These are phyloP conservation scores for Drosophila nigritarsus DNA, from an alignment of 2,888 invertebrate species.

Conservation along the genomic window DNA sequence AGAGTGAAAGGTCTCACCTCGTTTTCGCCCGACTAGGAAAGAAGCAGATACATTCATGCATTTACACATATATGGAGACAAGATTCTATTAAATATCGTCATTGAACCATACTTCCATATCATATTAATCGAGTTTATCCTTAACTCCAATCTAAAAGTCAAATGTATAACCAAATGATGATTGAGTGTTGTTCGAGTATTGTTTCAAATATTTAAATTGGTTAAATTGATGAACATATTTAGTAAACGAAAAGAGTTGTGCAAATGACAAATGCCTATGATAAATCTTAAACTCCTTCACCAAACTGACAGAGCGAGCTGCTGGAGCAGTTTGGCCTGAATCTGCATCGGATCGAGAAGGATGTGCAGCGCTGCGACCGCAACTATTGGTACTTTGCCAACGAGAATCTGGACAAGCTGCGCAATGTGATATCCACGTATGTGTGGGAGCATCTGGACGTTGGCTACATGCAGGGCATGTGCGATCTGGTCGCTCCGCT, in stretches of 20 bases:
- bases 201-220: background rate
- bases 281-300: background rate
- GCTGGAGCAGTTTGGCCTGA: conserved; percentile 93
- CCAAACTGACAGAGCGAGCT: conserved; percentile 89
- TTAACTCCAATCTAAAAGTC: background rate
- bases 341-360: conserved; percentile 97
- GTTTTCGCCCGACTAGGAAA: background rate
- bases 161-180: background rate
- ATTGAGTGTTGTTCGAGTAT: too few relatives aligned
- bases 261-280: background rate
- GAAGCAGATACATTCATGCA: background rate
- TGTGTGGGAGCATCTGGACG: conserved; percentile 97
- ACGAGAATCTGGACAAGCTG: conserved; percentile 95
- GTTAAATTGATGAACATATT: background rate
- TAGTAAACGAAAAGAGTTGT: background rate
- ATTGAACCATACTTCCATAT: background rate
- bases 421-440: conserved; percentile 96
- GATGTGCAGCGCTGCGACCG: conserved; percentile 98
- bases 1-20: background rate
- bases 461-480: conserved; percentile 99
- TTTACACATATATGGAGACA: background rate
- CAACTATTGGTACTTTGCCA: conserved; percentile 96
- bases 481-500: conserved; percentile 97
- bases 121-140: background rate
- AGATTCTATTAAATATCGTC: background rate